Evolutionary conservation across 2,797 vertebrate species (phyloP).

Genomic region (Chiloscyllium punctatum): DNA sequence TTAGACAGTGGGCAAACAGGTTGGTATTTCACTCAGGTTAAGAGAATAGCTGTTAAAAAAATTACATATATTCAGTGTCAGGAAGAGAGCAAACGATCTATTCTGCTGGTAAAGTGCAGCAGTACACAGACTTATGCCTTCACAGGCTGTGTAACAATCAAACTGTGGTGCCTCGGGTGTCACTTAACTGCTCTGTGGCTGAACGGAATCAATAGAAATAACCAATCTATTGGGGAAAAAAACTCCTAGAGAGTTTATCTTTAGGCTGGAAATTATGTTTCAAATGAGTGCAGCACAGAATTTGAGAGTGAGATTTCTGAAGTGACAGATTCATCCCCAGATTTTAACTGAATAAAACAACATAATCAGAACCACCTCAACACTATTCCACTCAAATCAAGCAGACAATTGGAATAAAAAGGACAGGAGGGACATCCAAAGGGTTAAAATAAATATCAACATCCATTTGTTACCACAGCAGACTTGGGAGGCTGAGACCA

Average conservation of each 20-base stretch:
- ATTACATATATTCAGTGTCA: neutral
- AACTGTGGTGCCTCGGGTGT: neutral
- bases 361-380: neutral
- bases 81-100: neutral
- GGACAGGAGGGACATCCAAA: too few species aligned
- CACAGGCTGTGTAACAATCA: neutral
- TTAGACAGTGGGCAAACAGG: neutral
- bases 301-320: neutral
- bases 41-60: neutral
- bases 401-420: neutral
- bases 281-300: too few species aligned
- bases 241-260: neutral
- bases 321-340: neutral
- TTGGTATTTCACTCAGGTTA: neutral
- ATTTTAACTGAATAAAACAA: too few species aligned
- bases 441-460: too few species aligned
- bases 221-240: neutral
- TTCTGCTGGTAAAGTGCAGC: neutral
- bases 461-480: too few species aligned
- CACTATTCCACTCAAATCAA: neutral
- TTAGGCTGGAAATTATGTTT: too few species aligned
- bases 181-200: neutral
- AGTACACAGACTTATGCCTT: neutral
- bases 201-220: neutral
- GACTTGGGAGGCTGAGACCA: too few species aligned